Evolutionary conservation across 2,797 vertebrate species (phyloP), one percentile per base, ranked within the genome.

Genomic region (Ptychadena robeensis): DNA sequence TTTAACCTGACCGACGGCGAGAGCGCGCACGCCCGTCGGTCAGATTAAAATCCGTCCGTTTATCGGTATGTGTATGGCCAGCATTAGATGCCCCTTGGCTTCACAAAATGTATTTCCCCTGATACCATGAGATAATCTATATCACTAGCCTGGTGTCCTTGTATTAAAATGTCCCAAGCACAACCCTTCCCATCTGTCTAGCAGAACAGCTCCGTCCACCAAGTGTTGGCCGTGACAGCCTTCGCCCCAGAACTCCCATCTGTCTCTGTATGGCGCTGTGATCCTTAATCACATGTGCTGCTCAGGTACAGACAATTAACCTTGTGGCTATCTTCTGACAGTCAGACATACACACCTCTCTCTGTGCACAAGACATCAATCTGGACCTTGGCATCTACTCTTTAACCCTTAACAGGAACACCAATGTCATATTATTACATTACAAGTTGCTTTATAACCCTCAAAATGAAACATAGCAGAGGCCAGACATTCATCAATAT

Each of bases 251-350:
- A 35, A 57, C 61, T 18, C 80, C 80, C 80, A 82, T 82, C 80
- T 82, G 80, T 74, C 80, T 67, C 59, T 4, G 65, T 63, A 37
- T 59, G 63, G 38, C 63, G 18, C 30, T 30, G 9, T 67, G 25
- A 75, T 73, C 53, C 71, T 82, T 82, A 82, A 75, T 82, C 80
- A 82, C 80, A 75, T 30, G 80, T 67, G 80, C 71, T 40, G 44
- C 37, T 75, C 64, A 59, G 80, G 80, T 75, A 48, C 72, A 74
- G 65, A 66, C 72, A 82, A 66, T 82, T 82, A 82, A 75, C 80
- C 80, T 82, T 82, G 80, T 69, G 66, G 64, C 64, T 30, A 75
- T 82, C 72, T 75, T 31, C 32, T 68, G 72, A 75, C 44, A 40
- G 65, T 27, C 64, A 35, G 72, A 37, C 72, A 40, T 14, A 53